These are phyloP conservation scores for Poeciliopsis occidentalis DNA, from an alignment of 2,113 vertebrate genomes.

Conservation along the genomic window DNA sequence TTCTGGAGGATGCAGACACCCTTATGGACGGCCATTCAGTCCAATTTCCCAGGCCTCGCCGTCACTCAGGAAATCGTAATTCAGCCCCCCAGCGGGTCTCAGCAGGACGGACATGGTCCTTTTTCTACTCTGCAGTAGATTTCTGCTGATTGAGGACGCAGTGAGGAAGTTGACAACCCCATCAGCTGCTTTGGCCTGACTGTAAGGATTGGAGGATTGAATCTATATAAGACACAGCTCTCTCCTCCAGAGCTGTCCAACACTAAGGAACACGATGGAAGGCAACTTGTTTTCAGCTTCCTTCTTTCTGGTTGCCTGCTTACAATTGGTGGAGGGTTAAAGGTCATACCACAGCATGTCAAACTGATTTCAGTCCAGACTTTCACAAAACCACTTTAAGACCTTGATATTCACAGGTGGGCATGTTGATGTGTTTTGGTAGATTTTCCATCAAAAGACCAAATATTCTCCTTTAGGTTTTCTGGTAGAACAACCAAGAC, in stretches of 20 bases:
- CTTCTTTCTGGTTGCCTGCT: slow-evolving; percentile 13
- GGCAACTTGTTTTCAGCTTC: slow-evolving; percentile 21
- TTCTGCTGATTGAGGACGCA: slow-evolving; percentile 71
- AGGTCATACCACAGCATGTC: too few relatives aligned
- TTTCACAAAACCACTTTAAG: too few relatives aligned
- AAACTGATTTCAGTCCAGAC: too few relatives aligned
- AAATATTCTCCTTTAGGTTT: neutral
- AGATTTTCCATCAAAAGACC: too few relatives aligned
- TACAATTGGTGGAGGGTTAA: neutral
- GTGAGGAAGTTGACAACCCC: slow-evolving; percentile 63
- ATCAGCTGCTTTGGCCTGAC: slow-evolving; percentile 40
- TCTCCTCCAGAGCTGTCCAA: slow-evolving; percentile 17
- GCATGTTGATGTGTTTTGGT: too few relatives aligned
- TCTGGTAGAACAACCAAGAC: neutral
- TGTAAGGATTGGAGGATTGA: slow-evolving; percentile 46
- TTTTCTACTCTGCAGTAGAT: slow-evolving; percentile 17
- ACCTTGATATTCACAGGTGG: too few relatives aligned
- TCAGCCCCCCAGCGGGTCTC: slow-evolving; percentile 59
- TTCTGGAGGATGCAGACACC: slow-evolving; percentile 76
- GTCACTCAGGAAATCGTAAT: slow-evolving; percentile 75
- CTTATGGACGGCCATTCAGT: slow-evolving; percentile 69
- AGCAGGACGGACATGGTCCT: slow-evolving; percentile 46
- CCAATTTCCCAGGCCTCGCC: slow-evolving; percentile 63
- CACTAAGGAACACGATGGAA: slow-evolving; percentile 34
- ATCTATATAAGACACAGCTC: slow-evolving; percentile 53